A percentile compares a stretch with the other conserved stretches of the same genome.
Conservation (phyloP, 2,113 vertebrate genomes). For the Pseudopipra pipra region DNA sequence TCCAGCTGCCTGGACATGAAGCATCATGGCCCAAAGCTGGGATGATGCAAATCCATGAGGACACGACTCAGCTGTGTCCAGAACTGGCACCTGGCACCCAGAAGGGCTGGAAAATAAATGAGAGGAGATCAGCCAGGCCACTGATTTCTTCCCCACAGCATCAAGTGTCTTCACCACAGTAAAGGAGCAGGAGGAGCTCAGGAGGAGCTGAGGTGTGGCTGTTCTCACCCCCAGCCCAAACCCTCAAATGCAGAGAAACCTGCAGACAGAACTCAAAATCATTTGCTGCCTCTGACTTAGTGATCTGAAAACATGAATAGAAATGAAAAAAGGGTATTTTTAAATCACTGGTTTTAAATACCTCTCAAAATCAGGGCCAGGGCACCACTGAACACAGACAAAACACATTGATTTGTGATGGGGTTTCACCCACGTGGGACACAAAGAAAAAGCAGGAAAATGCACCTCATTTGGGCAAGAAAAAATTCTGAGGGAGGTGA, state of each 20-base stretch:
- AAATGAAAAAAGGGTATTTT: background rate
- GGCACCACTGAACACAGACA: background rate
- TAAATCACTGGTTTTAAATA: background rate
- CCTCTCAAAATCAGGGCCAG: background rate
- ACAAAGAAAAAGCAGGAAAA: background rate
- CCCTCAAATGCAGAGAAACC: background rate
- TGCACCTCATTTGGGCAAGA: background rate
- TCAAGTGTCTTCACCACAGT: background rate
- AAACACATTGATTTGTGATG: background rate
- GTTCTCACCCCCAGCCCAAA: background rate
- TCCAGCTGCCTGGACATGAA: background rate
- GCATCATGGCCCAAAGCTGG: accelerated
- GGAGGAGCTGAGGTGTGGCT: background rate
- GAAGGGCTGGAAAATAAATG: background rate
- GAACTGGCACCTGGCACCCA: background rate
- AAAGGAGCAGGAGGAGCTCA: background rate
- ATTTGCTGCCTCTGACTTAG: background rate
- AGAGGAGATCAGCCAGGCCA: background rate
- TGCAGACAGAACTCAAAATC: background rate
- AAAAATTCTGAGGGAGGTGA: background rate
- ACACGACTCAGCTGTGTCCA: background rate
- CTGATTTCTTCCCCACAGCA: background rate
- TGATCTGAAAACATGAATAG: background rate
- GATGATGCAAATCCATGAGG: background rate
- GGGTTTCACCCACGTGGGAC: background rate